These are phyloP conservation scores for Pteronotus mesoamericanus DNA, from an alignment of 2,797 vertebrate genomes.

Conservation along the genomic window DNA sequence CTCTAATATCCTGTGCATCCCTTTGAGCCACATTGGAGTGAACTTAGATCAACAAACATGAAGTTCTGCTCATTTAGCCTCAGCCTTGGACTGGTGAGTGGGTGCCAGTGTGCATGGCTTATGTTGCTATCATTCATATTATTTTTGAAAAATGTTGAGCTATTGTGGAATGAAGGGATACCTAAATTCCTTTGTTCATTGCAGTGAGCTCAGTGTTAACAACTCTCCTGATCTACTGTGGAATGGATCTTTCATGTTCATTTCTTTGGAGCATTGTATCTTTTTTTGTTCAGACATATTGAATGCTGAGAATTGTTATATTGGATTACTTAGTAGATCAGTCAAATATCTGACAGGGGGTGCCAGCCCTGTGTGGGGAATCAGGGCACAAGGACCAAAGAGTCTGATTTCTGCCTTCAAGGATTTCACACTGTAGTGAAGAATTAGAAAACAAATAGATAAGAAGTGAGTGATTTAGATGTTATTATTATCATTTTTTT, in stretches of 20 bases:
- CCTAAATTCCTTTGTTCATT: background rate
- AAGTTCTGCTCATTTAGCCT: background rate
- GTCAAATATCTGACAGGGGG: background rate
- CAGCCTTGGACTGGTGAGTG: background rate
- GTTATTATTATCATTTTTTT: background rate
- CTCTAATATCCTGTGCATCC: background rate
- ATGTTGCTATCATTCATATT: background rate
- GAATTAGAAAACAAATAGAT: background rate
- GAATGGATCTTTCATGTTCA: background rate
- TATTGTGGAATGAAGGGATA: background rate
- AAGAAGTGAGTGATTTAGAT: background rate
- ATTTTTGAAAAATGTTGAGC: background rate
- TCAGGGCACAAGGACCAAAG: background rate
- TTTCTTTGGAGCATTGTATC: background rate
- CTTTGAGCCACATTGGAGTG: background rate
- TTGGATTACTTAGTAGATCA: background rate
- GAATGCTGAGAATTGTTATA: background rate
- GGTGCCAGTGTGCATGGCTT: background rate
- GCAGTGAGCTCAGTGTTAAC: background rate
- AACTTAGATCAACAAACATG: background rate
- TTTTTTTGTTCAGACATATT: background rate
- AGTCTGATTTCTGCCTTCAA: background rate
- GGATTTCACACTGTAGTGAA: background rate
- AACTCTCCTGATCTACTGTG: background rate
- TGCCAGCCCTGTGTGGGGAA: background rate